Evolutionary conservation across 2,888 invertebrate species (phyloP), one percentile per base, ranked within the genome.

Genomic region (Willowsia nigromaculata): DNA sequence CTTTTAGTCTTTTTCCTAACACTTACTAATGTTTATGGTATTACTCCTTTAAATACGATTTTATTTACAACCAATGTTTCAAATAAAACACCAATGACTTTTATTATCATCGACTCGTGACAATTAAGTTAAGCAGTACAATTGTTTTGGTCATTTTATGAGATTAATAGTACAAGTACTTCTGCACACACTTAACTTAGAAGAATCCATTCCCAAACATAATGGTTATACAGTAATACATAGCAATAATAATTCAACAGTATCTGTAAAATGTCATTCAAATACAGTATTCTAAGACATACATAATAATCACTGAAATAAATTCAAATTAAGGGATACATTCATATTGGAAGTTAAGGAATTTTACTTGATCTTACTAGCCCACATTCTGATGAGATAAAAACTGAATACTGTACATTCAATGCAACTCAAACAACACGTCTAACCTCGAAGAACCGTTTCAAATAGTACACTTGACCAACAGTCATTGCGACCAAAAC

Each of bases 381-480:
- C n/a, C 40, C 47, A 47, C n/a, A 62, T 30, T 62, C 62, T 18
- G 62, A 11, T 62, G 62, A 62, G 62, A 62, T 62, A 62, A 62
- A 62, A 59, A 25, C 25, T 27, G 27, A 59, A 59, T 59, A 62
- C 62, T 33, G 27, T 62, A 62, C 33, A 30, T 9, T 18, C 9
- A 74, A 47, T 22, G 2, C 13, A n/a, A 37, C 92, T 95, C 95
- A 99, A 91, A 99, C 99, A 89, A 99, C 99, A 93, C 99, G 96
- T 94, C 99, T 96, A 43, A 99, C 99, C 96, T 99, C 99, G 94
- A 99, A 99, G 95, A 99, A 99, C 93, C 99, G 95, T 94, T 99
- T 99, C 91, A 99, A 95, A 94, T 99, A 99, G 94, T 98, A 99
- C 76, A 99, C 97, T 94, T 99, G 99, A 40, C 99, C 99, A 27